Evolutionary conservation across 2,113 vertebrate species (phyloP).

Genomic region (Meriones unguiculatus): DNA sequence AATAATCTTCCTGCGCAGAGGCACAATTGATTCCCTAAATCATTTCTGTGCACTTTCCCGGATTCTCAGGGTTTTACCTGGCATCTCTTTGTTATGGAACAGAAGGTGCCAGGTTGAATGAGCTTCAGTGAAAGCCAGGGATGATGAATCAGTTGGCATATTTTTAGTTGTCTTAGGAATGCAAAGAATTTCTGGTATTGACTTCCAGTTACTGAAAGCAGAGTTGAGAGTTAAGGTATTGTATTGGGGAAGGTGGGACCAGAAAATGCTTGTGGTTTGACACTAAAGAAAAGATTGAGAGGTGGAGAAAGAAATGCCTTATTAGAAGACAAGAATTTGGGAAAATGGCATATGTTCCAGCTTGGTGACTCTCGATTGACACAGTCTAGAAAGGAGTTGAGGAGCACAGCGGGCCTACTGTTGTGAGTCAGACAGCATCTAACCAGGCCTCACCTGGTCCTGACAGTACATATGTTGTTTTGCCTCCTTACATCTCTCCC

Average conservation of each 20-base stretch:
- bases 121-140: neutral
- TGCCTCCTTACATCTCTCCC: neutral
- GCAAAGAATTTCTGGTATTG: neutral
- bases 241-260: neutral
- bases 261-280: neutral
- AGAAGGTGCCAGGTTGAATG: neutral
- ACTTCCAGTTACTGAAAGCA: neutral
- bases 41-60: neutral
- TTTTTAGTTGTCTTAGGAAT: neutral
- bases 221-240: neutral
- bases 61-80: neutral
- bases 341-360: neutral
- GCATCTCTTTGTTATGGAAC: neutral
- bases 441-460: neutral
- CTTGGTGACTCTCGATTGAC: neutral
- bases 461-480: neutral
- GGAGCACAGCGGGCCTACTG: neutral
- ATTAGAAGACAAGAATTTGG: neutral
- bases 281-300: neutral
- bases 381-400: neutral
- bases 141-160: neutral
- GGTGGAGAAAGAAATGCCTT: neutral
- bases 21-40: neutral
- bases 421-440: neutral
- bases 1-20: neutral